Evolutionary conservation across 2,797 vertebrate genomes (phyloP), one percentile per base, ranked within the genome.

Genomic region (Channallabes apus): DNA sequence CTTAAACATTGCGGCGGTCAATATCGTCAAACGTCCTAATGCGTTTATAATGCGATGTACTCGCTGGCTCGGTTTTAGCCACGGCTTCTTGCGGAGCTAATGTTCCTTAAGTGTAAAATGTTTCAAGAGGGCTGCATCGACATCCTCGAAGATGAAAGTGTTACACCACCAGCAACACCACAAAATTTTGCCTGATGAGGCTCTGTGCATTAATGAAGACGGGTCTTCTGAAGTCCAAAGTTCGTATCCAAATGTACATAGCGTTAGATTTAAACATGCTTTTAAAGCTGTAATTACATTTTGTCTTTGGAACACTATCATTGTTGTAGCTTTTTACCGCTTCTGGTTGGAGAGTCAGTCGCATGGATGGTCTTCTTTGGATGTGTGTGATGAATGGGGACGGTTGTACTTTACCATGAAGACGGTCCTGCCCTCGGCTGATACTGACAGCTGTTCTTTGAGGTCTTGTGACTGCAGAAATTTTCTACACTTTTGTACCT

Each of bases 31-130:
- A 15, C 41, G 3, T 69, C 20, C 73, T 84, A 87, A 84, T 84
- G 78, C 78, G 27, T 84, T 87, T 87, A 76, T 84, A 84, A 87
- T 62, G 56, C 18, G 67, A 58, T 77, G 62, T 73, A 77, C 76
- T 87, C 69, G n/a, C 64, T 58, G n/a, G 75, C 76, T 29, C 62
- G 76, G 32, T 82, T 82, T 79, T 71, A 77, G 85, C n/a, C 73
- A 54, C 51, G 73, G n/a, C 35, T 41, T 82, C 83, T 54, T 79
- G 80, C 76, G 46, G 56, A 79, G 68, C 46, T 86, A 82, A 85
- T 71, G 84, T 83, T 83, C 84, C 71, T 77, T 84, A 77, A 87
- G 84, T 84, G 82, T 84, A 84, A 88, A 88, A 87, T 84, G 78
- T 85, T 80, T 54, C 51, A 54, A 54, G 3, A 35, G 62, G 79